Base-by-base conservation (phyloP, 2,113 vertebrate genomes). In the Periophthalmus modestus region DNA sequence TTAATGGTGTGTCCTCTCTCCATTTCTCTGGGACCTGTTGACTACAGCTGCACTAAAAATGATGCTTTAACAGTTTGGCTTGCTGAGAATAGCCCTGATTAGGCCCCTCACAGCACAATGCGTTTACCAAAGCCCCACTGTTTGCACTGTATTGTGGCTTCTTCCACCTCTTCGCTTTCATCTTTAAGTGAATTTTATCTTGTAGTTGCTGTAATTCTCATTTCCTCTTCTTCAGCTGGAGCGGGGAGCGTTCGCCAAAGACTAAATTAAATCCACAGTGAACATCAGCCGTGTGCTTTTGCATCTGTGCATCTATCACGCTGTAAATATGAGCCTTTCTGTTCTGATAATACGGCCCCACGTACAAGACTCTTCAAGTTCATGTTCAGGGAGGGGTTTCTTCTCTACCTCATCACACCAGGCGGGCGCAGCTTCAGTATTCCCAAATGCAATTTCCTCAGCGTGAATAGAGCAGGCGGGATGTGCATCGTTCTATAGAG, bases 401-500 rank as follows among this genome's bases (percentile, higher is more conserved):
- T 21, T 11, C 77, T 82, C 74, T 73, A 69, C 71, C 86, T 90
- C 82, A 86, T 89, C 85, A 85, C 73, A 74, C 69, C 73, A 82
- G 52, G 19, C 52, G n/a, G 80, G 75, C 81, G 75, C 77, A 80
- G 75, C 81, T 84, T 88, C 86, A 85, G 85, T 92, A 88, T 88
- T 87, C 85, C 87, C 76, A 86, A 90, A 92, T 88, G 87, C 89
- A 89, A 92, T 90, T 90, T 92, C 79, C 86, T 87, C 57, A 11
- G 68, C 79, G 89, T 87, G 81, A 87, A 88, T 83, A 83, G 83
- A 82, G 76, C 75, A 67, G 71, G 52, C 81, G 78, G 86, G 78
- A 82, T 92, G 85, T 85, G 87, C 88, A 88, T 91, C 84, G 83
- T 81, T 72, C 80, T 80, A 57, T 69, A 74, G 66, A 79, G 68